Base-by-base conservation (phyloP, 2,113 vertebrate genomes). In the Aythya baeri region DNA sequence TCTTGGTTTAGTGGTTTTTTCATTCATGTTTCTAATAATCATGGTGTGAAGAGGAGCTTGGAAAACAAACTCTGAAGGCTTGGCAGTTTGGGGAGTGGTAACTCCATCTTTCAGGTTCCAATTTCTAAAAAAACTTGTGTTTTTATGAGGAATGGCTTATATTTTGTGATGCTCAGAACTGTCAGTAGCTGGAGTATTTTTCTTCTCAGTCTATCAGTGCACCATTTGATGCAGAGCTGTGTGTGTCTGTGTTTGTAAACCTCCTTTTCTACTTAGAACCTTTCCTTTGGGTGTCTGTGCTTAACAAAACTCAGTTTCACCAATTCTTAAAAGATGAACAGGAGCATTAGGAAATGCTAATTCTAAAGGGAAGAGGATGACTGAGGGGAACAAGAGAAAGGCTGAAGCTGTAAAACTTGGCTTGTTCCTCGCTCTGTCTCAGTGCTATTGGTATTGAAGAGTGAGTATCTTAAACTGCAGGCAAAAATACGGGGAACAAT, bases 131-230 rank as follows among this genome's bases (percentile, higher is more conserved):
- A 23, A 2, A 9, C 20, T 14, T 38, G 0, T 7, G 5, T 29
- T 74, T 68, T 57, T 57, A n/a, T 34, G n/a, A 23, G 34, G 43
- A 5, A 8, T 4, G 14, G 18, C 18, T 67, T 70, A 63, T 11
- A 29, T 46, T 46, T 50, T 4, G 4, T 74, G 67, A 44, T 74
- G 8, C 59, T 67, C 36, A n/a, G 13, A 62, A 22, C 16, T 83
- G 27, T 73, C 18, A 44, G 46, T 25, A 25, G 59, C 58, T 13
- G 49, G 46, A 9, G 15, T 78, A 49, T 43, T 43, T 61, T 49
- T 34, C 1, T 2, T 41, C 17, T 79, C 25, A 10, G 1, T 46
- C 50, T 70, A 31, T 82, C 38, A 52, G 0, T 31, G 3, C 21
- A 41, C 23, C 13, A 43, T 73, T 78, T 68, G 54, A 23, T 73